Conservation (phyloP, 2,113 vertebrate species). For the Sitta europaea region DNA sequence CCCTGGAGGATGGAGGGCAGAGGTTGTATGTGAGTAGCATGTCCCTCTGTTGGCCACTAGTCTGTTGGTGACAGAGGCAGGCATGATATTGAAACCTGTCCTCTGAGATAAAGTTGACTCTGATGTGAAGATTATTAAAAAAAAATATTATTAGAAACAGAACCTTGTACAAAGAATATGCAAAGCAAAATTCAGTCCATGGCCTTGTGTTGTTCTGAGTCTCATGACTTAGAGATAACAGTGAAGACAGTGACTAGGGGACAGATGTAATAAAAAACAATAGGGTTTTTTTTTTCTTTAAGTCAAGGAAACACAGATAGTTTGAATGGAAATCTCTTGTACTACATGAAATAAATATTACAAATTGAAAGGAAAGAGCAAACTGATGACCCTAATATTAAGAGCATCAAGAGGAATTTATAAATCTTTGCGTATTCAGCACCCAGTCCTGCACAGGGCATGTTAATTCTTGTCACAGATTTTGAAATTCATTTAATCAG, state of each 20-base stretch:
- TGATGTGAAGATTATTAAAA: neutral
- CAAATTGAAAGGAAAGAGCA: slow-evolving; percentile 13
- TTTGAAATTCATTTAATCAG: slow-evolving; percentile 27
- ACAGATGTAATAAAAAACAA: neutral
- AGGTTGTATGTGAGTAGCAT: too few relatives aligned
- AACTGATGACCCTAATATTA: slow-evolving; percentile 43
- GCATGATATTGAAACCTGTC: neutral
- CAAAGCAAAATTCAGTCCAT: neutral
- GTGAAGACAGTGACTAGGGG: neutral
- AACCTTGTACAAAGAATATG: neutral
- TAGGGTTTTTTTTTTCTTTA: neutral
- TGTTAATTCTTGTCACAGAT: slow-evolving; percentile 33
- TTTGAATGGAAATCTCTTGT: neutral
- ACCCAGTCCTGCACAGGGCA: neutral
- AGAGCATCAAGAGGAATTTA: slow-evolving; percentile 38
- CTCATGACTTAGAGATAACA: neutral
- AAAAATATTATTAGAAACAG: neutral
- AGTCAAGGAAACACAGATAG: neutral
- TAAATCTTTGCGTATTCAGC: neutral
- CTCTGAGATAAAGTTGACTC: neutral
- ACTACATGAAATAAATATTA: neutral
- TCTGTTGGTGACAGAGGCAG: neutral
- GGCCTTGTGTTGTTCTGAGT: neutral
- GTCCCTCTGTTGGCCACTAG: neutral
- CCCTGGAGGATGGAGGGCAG: neutral